Evolutionary conservation across 2,888 invertebrate genomes (phyloP), one percentile per base, ranked within the genome.

Genomic region (Leucozona laternaria): DNA sequence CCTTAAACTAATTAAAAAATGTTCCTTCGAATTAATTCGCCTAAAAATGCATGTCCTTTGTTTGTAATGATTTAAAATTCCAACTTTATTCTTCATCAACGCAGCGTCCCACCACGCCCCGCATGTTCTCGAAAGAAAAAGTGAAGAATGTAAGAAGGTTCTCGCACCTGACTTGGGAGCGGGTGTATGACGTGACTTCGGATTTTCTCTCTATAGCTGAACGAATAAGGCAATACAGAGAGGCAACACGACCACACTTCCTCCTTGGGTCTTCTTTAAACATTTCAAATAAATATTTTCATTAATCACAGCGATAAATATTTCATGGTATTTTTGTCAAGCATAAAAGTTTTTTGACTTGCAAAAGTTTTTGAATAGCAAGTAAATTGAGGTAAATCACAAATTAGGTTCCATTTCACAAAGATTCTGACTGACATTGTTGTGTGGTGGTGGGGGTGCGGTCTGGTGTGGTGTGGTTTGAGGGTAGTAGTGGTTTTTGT

Each of bases 1-100:
- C 89, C 89, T 89, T 89, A 88, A 91, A 91, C 91, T 91, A 92
- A 91, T 92, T 92, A 91, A 90, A 90, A 90, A 91, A 83, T 79
- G 87, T 87, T 87, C 76, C 87, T 76, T 86, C 82, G 88, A 82
- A 88, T 88, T 88, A 86, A 88, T 82, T 88, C 79, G 58, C 76
- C 80, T 70, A 88, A 84, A 86, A 87, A 82, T 88, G 79, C 88
- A 85, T 78, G 85, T 81, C 85, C 83, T 85, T 88, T 79, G 87
- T 86, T 68, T 88, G 86, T 86, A 86, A 77, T 79, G 84, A 81
- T 71, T 87, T 83, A 75, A 82, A 86, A 82, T 86, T 86, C 78
- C 77, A 80, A 82, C 57, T 58, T 80, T 60, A 55, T 72, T 40
- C 45, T 43, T 43, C 22, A 68, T 37, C 68, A 50, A 68, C 34